phyloP scores from a whole-genome alignment of 2,888 invertebrate species.

The Hyposoter dolosus region DNA sequence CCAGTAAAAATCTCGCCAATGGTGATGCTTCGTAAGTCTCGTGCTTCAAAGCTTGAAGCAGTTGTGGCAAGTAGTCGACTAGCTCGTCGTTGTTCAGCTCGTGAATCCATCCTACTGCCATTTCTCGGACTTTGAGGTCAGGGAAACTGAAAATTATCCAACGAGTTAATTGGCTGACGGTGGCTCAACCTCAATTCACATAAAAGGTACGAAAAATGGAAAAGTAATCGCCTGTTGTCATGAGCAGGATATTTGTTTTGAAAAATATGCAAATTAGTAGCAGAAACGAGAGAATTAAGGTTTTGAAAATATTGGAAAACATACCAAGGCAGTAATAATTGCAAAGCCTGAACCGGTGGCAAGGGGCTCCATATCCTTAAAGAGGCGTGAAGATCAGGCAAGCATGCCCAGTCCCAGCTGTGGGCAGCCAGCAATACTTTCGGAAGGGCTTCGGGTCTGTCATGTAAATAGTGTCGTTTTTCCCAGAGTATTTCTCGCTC shows the following conservation, averaged over 20 bases:
- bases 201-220: not conserved
- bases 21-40: constrained; percentile 97
- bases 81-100: constrained; percentile 94
- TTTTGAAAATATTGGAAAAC: not conserved
- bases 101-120: constrained; percentile 93
- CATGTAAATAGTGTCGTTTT: constrained; percentile 95
- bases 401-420: constrained; percentile 95
- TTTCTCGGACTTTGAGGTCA: constrained; percentile 93
- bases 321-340: constrained; percentile 95
- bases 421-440: constrained; percentile 94
- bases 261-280: not conserved
- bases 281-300: not conserved
- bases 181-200: not conserved
- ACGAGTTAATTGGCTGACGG: not conserved
- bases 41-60: constrained; percentile 95
- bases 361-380: constrained; percentile 95
- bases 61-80: constrained; percentile 96
- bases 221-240: not conserved
- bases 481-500: constrained; percentile 96
- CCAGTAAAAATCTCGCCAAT: constrained; percentile 92
- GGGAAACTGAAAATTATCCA: constrained; percentile 90
- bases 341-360: constrained; percentile 95
- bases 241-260: no score
- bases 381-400: constrained; percentile 94
- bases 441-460: constrained; percentile 93